These are phyloP conservation scores for Pachycephus smyrnensis DNA, from an alignment of 2,888 invertebrate genomes.

Conservation along the genomic window DNA sequence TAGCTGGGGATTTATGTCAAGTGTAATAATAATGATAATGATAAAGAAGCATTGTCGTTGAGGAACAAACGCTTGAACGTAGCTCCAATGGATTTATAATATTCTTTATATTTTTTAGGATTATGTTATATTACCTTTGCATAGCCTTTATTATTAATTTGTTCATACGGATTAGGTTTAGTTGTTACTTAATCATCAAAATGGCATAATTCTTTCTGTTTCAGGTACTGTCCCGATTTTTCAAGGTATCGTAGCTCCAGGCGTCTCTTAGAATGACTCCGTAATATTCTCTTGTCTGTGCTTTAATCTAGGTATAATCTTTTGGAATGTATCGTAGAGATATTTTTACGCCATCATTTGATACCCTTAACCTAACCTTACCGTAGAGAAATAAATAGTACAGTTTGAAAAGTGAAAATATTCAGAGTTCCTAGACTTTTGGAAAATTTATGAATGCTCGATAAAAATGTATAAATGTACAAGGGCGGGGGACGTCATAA, in stretches of 20 bases:
- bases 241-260: slow-evolving; percentile 16
- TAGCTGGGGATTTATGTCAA: not conserved
- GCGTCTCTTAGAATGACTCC: slow-evolving; percentile 2
- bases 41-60: not conserved
- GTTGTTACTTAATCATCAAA: not conserved
- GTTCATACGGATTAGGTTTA: not conserved
- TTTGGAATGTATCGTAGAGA: not conserved
- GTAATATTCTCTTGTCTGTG: not conserved
- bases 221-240: slow-evolving; percentile 21
- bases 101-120: not conserved
- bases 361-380: not conserved
- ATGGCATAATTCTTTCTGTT: slow-evolving; percentile 11
- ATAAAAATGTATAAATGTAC: not conserved
- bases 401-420: not conserved
- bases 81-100: not conserved
- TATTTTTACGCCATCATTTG: not conserved
- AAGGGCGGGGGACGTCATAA: too few species aligned
- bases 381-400: not conserved
- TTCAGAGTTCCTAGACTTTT: not conserved
- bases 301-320: not conserved
- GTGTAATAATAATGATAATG: not conserved
- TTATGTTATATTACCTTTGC: not conserved
- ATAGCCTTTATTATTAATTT: not conserved
- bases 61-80: not conserved
- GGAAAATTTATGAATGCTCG: not conserved